Conservation (phyloP, 2,888 invertebrate species). For the Yponomeuta malinellus region DNA sequence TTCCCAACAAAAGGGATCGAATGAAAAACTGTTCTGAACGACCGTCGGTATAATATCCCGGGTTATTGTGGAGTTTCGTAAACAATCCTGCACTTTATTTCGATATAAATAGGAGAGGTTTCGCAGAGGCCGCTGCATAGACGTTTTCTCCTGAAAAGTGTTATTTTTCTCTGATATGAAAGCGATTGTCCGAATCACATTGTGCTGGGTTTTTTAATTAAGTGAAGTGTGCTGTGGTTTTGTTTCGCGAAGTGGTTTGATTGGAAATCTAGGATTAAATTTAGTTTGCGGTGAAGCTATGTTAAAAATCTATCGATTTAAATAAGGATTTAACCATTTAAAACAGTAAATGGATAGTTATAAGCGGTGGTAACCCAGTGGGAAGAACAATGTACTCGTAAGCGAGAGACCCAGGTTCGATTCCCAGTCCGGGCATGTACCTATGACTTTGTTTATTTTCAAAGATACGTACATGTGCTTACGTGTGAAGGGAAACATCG, state of each 20-base stretch:
- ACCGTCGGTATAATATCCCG: background rate
- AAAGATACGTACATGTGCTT: too few relatives aligned
- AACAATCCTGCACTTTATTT: background rate
- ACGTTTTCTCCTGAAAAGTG: background rate
- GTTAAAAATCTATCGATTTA: too few relatives aligned
- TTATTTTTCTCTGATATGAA: background rate
- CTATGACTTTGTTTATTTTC: too few relatives aligned
- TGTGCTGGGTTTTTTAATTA: background rate
- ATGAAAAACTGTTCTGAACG: background rate
- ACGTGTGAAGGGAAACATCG: too few relatives aligned
- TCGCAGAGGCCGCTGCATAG: background rate
- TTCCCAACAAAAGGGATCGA: background rate
- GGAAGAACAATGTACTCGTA: too few relatives aligned
- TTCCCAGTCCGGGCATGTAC: too few relatives aligned
- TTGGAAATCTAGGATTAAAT: background rate
- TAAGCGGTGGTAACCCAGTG: too few relatives aligned
- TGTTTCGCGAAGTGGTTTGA: background rate
- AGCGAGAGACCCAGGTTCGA: too few relatives aligned
- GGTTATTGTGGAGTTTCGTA: background rate
- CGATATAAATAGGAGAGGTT: background rate
- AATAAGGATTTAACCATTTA: too few relatives aligned
- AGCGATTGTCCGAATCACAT: background rate
- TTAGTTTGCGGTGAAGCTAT: too few relatives aligned
- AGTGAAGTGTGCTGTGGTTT: background rate
- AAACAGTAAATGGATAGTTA: too few relatives aligned